Base-by-base conservation (phyloP, 30 jellyfish, hydroid and myxozoan genomes). In the Pelagia noctiluca region DNA sequence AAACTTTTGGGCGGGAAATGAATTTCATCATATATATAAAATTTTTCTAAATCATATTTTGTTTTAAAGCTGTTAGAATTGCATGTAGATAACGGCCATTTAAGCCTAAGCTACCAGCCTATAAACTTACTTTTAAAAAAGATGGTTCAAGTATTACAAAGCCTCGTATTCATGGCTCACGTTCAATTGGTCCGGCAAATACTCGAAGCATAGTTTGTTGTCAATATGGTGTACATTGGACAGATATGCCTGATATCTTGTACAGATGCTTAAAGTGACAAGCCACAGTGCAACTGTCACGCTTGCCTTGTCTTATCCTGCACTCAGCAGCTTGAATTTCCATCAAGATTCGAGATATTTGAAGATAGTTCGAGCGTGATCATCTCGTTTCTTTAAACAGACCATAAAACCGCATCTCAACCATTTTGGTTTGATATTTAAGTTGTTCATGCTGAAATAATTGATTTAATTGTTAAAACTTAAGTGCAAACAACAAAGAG, bases 241-340 rank as follows among this genome's bases (percentile, higher is more conserved):
- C n/a, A n/a, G n/a, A n/a, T n/a, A n/a, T n/a, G n/a, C n/a, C 68
- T 30, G 26, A 52, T 52, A 52, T 52, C 57, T 42, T 30, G 21
- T 4, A 52, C 68, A 52, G 68, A 52, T 52, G 68, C 68, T 30
- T 52, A 52, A 3, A 8, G 68, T 52, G 68, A 3, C 68, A 52
- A 52, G 68, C 68, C 68, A 52, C 68, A 52, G 21, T 25, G 68
- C 16, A 52, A 52, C 68, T 52, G 68, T 52, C 21, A 52, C 26
- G 16, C 8, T 52, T 52, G 68, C 68, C 26, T 3, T 52, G 30
- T 2, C 26, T 19, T 10, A 10, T 4, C 7, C 68, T 52, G 68
- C 68, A 52, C 26, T 3, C 26, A 10, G 2, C 26, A 10, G 12
- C 68, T 4, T 10, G 26, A 42, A 5, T 42, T 42, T n/a, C n/a